These are phyloP conservation scores for Glareola pratincola DNA, from an alignment of 2,113 vertebrate genomes.

Conservation along the genomic window DNA sequence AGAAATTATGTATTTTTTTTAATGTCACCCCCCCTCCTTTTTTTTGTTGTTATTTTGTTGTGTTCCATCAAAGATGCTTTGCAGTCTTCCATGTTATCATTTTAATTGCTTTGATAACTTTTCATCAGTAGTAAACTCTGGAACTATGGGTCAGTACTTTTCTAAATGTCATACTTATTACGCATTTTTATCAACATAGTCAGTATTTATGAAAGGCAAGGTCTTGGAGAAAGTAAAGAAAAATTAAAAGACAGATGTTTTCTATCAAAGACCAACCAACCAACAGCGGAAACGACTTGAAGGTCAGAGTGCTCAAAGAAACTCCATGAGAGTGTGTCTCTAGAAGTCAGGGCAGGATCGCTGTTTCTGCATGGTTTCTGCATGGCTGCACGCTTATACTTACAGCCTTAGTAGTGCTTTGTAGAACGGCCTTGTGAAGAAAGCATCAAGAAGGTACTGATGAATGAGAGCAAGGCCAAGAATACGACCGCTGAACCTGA, in stretches of 20 bases:
- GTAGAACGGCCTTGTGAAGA: conserved; percentile 98
- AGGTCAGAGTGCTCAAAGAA: rapidly evolving
- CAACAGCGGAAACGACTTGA: neutral
- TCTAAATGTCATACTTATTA: neutral
- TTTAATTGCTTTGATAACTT: neutral
- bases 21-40: neutral
- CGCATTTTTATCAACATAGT: neutral
- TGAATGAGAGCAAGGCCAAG: conserved; percentile 96
- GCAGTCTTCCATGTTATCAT: neutral
- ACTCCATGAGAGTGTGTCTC: neutral
- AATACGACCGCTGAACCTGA: conserved; percentile 96
- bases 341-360: neutral
- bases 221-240: neutral
- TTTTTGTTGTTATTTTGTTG: neutral
- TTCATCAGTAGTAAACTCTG: neutral
- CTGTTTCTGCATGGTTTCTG: neutral
- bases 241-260: neutral
- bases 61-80: neutral
- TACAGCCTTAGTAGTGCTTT: conserved; percentile 94
- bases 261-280: neutral
- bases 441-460: conserved; percentile 96
- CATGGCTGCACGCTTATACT: conserved; percentile 48
- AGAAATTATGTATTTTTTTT: neutral
- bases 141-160: neutral
- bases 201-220: neutral